Evolutionary conservation across 2,888 invertebrate genomes (phyloP).

Genomic region (Rhamphomyia laevipes): DNA sequence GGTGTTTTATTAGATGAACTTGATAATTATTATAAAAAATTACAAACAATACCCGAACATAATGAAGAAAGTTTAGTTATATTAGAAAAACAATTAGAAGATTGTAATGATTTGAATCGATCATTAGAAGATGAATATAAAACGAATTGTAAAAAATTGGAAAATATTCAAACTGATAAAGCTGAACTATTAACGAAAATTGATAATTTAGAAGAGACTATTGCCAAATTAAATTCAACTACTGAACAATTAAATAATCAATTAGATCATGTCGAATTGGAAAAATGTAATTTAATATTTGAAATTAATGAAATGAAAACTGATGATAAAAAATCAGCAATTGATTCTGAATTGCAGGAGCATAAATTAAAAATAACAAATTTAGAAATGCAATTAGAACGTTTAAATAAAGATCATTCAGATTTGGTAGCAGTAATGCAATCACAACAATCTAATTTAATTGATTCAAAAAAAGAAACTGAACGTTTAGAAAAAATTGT

Average conservation of each 20-base stretch:
- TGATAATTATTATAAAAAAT: conserved; percentile 43
- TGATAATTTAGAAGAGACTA: conserved; percentile 23
- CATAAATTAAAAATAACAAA: conserved; percentile 19
- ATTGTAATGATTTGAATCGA: conserved; percentile 45
- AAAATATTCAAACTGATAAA: conserved; percentile 30
- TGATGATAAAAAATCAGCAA: conserved; percentile 16
- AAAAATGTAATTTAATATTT: conserved; percentile 25
- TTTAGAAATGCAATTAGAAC: conserved; percentile 22
- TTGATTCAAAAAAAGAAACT: conserved; percentile 18
- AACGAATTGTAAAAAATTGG: conserved; percentile 44
- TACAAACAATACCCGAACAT: conserved; percentile 59
- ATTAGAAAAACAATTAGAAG: conserved; percentile 54
- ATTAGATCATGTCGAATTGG: conserved; percentile 23
- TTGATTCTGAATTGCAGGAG: conserved; percentile 15
- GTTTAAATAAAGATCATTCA: conserved; percentile 23
- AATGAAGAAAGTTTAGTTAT: conserved; percentile 56
- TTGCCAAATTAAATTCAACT: conserved; percentile 22
- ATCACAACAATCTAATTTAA: conserved; percentile 19
- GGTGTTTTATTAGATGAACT: conserved; percentile 56
- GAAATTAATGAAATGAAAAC: conserved; percentile 27
- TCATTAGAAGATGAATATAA: conserved; percentile 48
- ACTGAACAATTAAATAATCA: conserved; percentile 27
- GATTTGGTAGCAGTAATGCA: conserved; percentile 23
- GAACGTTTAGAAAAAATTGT: conserved; percentile 21
- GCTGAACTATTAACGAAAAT: conserved; percentile 20